Percentiles rank a stretch among this genome's conserved stretches.
Evolutionary conservation across 1,140 invertebrate species (phyloP).

Genomic region (Daktulosphaira vitifoliae): DNA sequence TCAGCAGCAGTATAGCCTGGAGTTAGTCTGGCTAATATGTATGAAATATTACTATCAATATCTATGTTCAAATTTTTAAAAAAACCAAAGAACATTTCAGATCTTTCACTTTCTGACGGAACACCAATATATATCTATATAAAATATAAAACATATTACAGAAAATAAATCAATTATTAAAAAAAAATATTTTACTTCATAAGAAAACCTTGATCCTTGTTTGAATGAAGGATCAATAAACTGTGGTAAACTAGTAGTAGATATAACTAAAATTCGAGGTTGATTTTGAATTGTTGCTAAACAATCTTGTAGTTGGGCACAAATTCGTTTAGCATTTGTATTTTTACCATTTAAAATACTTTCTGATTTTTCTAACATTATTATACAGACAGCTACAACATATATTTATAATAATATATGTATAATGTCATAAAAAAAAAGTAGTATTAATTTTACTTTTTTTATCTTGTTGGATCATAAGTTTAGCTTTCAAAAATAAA

Average conservation of each 20-base stretch:
- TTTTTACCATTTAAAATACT: constrained; percentile 18
- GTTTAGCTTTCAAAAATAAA: constrained; percentile 43
- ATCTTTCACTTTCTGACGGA: constrained; percentile 55
- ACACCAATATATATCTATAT: constrained; percentile 59
- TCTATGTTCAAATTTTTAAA: constrained; percentile 24
- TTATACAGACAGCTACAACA: constrained; percentile 34
- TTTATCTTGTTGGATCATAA: constrained; percentile 39
- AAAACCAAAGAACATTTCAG: constrained; percentile 45
- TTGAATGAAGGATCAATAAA: constrained; percentile 42
- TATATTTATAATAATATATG: neutral
- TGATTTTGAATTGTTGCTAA: constrained; percentile 1
- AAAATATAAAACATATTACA: neutral
- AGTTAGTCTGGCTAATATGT: constrained; percentile 43
- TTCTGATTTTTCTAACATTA: constrained; percentile 38
- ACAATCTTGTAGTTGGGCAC: constrained; percentile 23
- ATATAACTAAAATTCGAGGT: constrained; percentile 41
- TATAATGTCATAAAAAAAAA: neutral
- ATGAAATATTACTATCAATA: constrained; percentile 36
- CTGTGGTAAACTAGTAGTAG: constrained; percentile 43
- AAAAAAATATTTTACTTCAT: constrained; percentile 42
- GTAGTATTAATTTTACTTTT: too few relatives aligned
- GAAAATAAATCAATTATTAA: neutral
- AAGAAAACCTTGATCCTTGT: constrained; percentile 43
- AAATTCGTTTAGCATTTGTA: constrained; percentile 17
- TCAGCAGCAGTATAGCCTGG: constrained; percentile 49